phyloP scores from a whole-genome alignment of 1,140 invertebrate species.

The Protaetia brevitarsis region DNA sequence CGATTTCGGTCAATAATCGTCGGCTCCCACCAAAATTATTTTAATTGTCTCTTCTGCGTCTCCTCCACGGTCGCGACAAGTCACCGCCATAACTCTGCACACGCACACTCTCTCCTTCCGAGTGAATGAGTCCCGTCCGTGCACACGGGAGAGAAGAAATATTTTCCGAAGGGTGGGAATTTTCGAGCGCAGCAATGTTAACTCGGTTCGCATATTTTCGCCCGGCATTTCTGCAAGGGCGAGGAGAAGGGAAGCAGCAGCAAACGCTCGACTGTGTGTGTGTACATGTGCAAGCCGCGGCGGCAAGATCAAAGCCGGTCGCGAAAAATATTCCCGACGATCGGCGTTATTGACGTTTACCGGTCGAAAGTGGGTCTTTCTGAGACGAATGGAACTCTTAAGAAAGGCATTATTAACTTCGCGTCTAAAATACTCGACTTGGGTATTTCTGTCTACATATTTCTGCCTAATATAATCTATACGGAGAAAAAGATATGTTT shows the following conservation, averaged over 20 bases:
- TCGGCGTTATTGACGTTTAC: conserved; percentile 12
- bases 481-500: too few relatives aligned
- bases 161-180: conserved; percentile 17
- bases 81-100: background rate
- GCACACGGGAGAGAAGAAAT: conserved; percentile 10
- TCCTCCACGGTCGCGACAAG: background rate
- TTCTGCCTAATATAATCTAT: too few relatives aligned
- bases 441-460: too few relatives aligned
- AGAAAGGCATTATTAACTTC: too few relatives aligned
- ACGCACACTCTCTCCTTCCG: background rate
- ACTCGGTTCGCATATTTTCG: conserved; percentile 15
- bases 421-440: too few relatives aligned
- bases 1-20: conserved; percentile 16
- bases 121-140: background rate
- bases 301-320: background rate
- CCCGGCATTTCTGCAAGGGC: conserved; percentile 6
- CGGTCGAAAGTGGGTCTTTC: conserved; percentile 1
- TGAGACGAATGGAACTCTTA: too few relatives aligned
- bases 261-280: too few relatives aligned
- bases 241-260: too few relatives aligned
- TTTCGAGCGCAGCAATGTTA: conserved; percentile 11
- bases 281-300: background rate
- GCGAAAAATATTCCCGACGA: conserved; percentile 15
- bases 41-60: background rate
- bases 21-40: conserved; percentile 17